A percentile compares a stretch with the other conserved stretches of the same genome.
These are phyloP conservation scores for Bucorvus abyssinicus DNA, from an alignment of 2,797 vertebrate genomes.

Conservation along the genomic window DNA sequence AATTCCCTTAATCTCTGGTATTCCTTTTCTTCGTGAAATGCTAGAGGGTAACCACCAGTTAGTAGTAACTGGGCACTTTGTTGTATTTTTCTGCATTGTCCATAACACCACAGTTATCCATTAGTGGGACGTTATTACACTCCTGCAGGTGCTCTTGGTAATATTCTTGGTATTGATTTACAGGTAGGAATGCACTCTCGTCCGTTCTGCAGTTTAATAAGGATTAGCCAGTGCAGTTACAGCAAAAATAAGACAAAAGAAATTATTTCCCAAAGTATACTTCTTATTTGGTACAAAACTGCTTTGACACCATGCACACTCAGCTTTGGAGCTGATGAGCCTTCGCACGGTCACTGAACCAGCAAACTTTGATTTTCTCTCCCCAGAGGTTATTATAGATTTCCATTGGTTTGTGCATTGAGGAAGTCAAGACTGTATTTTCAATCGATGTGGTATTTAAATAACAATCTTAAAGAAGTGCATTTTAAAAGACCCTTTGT, in stretches of 20 bases:
- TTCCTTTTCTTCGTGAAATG: neutral
- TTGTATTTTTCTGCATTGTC: neutral
- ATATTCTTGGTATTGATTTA: neutral
- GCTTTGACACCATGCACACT: neutral
- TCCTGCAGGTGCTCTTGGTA: neutral
- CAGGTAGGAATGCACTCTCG: neutral
- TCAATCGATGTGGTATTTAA: neutral
- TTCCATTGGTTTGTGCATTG: neutral
- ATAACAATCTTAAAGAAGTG: neutral
- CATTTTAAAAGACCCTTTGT: neutral
- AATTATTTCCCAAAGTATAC: neutral
- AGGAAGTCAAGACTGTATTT: conserved; percentile 24
- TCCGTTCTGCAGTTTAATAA: neutral
- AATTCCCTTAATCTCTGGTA: neutral
- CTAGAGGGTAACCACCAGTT: neutral
- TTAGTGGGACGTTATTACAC: neutral
- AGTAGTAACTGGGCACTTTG: neutral
- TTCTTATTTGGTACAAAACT: neutral
- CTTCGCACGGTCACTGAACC: neutral
- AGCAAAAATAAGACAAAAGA: neutral
- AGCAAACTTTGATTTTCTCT: neutral
- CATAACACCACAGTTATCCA: neutral
- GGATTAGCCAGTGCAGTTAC: neutral
- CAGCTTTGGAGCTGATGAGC: neutral
- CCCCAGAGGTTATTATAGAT: conserved; percentile 5